These are phyloP conservation scores for Leucozona laternaria DNA, from an alignment of 2,888 invertebrate species.

Conservation along the genomic window DNA sequence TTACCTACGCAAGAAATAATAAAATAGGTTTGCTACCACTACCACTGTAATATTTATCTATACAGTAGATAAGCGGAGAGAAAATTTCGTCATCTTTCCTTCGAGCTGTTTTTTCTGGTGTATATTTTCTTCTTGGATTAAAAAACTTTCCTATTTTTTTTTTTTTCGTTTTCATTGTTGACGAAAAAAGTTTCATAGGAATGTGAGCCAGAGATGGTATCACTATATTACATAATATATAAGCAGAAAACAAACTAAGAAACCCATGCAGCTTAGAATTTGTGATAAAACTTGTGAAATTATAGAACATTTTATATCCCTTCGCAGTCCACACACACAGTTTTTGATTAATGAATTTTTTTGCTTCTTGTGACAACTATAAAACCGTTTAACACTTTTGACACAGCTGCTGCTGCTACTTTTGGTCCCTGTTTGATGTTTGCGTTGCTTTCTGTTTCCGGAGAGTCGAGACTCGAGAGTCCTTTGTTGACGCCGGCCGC, in stretches of 20 bases:
- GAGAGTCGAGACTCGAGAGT: background rate
- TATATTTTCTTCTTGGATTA: constrained; percentile 21
- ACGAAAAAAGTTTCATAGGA: constrained; percentile 39
- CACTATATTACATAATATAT: background rate
- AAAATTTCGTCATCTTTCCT: constrained; percentile 51
- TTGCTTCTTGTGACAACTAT: constrained; percentile 67
- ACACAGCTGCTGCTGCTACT: constrained; percentile 58
- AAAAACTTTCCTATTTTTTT: constrained; percentile 7
- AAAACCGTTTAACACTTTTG: constrained; percentile 73
- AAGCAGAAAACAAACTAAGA: constrained; percentile 41
- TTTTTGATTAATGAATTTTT: constrained; percentile 75
- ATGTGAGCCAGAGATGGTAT: background rate
- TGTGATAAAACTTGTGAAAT: constrained; percentile 44
- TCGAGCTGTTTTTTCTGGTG: constrained; percentile 26
- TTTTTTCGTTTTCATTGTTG: background rate
- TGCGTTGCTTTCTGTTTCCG: background rate
- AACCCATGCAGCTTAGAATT: constrained; percentile 23
- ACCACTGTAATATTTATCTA: background rate
- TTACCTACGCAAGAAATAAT: background rate
- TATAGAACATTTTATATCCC: constrained; percentile 51
- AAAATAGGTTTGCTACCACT: background rate
- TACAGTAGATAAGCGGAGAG: constrained; percentile 1
- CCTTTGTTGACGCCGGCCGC: constrained; percentile 5
- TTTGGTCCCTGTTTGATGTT: constrained; percentile 11
- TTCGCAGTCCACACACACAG: constrained; percentile 24